Evolutionary conservation across 1,140 invertebrate genomes (phyloP), one percentile per base, ranked within the genome.

Genomic region (Drosophila kikkawai): DNA sequence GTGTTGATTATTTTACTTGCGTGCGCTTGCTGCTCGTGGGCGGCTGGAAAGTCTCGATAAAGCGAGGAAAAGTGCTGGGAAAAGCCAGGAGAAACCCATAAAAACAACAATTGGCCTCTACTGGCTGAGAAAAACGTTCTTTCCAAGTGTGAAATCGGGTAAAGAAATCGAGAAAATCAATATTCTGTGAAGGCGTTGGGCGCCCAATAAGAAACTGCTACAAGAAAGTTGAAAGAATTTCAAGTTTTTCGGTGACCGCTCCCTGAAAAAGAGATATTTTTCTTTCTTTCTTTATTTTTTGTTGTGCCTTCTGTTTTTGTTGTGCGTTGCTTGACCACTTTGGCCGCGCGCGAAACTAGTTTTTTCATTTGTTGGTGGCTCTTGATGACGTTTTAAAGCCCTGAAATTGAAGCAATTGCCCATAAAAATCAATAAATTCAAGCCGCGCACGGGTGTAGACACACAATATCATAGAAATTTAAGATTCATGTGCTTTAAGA

Each of bases 1-100:
- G 68, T 83, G 83, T 87, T 87, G 76, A 82, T 83, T 88, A 87
- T 74, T 83, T 80, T 83, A 87, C 85, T 87, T 87, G 77, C 84
- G 84, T 88, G 83, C 84, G 73, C 69, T 90, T 77, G 64, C 64
- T 79, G 68, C 77, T 87, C 66, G 85, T 87, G 84, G 84, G 85
- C 84, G 84, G 80, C 83, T 79, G 55, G 65, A 22, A 66, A 48
- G 29, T 53, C 51, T 69, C 36, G 75, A 60, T 50, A 45, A 26
- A 50, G 64, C 57, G 32, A 39, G 36, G 48, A 57, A 70, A 42
- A 61, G 42, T 56, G 53, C 58, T 58, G 34, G 34, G 45, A 74
- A 80, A 48, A 51, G 7, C 48, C 17, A 12, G 47, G 29, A 29
- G 26, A 71, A 82, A 53, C 42, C 42, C 50, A 57, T 44, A 47